A percentile compares a stretch with the other conserved stretches of the same genome.
These are phyloP conservation scores for Luperina nickerlii DNA, from an alignment of 2,888 invertebrate species.

Conservation along the genomic window DNA sequence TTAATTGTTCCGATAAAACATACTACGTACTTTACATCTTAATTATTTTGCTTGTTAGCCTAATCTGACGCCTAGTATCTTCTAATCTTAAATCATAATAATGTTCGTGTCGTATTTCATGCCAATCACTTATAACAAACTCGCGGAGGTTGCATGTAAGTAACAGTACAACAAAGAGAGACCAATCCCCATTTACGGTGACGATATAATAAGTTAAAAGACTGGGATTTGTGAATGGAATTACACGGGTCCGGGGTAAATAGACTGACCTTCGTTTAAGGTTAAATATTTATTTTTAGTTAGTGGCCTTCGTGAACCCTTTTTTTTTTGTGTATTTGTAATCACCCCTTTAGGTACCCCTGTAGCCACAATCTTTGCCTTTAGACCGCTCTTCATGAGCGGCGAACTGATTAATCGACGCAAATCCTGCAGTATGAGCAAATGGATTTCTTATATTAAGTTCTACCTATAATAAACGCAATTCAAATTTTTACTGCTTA, in stretches of 20 bases:
- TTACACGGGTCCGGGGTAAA: conserved; percentile 48
- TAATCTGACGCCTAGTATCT: too few species aligned
- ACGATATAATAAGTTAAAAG: conserved; percentile 53
- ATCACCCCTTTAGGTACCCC: not conserved
- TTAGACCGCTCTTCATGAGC: conserved; percentile 39
- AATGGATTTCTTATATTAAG: conserved; percentile 36
- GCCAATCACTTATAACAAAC: too few species aligned
- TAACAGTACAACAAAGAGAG: conserved; percentile 39
- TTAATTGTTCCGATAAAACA: too few species aligned
- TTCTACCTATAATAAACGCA: not conserved
- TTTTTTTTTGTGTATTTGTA: too few species aligned
- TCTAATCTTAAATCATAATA: too few species aligned
- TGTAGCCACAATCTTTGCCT: conserved; percentile 50
- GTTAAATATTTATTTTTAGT: conserved; percentile 63
- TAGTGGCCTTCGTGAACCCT: conserved; percentile 51
- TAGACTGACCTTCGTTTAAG: conserved; percentile 51
- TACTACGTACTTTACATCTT: too few species aligned
- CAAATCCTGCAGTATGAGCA: conserved; percentile 31
- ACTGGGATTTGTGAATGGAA: conserved; percentile 61
- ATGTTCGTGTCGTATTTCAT: too few species aligned
- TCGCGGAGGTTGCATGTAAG: too few species aligned
- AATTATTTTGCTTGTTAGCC: too few species aligned
- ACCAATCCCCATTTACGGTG: conserved; percentile 46
- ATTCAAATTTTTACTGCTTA: not conserved
- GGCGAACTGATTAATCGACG: conserved; percentile 61